Base-by-base conservation (phyloP, 2,888 invertebrate genomes). In the Calliopum simillimum region DNA sequence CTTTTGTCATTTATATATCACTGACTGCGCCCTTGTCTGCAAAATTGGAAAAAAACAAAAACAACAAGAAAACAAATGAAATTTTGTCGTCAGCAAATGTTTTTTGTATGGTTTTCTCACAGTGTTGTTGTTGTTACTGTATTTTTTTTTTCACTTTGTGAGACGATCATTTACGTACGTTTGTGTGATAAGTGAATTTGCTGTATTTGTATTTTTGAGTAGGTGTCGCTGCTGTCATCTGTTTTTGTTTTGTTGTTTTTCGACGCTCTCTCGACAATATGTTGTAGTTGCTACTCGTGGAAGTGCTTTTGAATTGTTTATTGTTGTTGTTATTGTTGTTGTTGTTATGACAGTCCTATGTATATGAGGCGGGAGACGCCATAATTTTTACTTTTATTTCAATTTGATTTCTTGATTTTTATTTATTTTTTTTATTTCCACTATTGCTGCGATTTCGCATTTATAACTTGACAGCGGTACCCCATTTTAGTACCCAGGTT, bases 241-340 rank as follows among this genome's bases (percentile, higher is more conserved):
- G 16, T 58, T 61, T 12, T 61, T 44, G 21, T 43, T 19, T 41
- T 59, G 58, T 33, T 25, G 23, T 33, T 63, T 13, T 49, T 33
- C 33, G 8, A 8, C 8, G 33, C 33, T 33, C 33, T 33, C 33
- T 33, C 33, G 8, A 8, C 8, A n/a, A n/a, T n/a, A 33, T 33
- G 8, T 33, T 8, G 33, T 33, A 33, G 33, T 33, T 33, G 33
- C 2, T n/a, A n/a, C n/a, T 33, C 33, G 33, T 33, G 33, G 33
- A 33, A 33, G 33, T 19, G 21, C 47, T 16, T 43, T 41, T 47
- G 23, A 33, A 25, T 51, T 13, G 16, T 33, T 49, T 49, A 16
- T 19, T 58, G 14, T 58, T 58, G 46, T 61, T 61, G 61, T 49
- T 49, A 16, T 19, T 58, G 14, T 58, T 58, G 46, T 61, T 61